Conservation (phyloP, 2,113 vertebrate genomes). For the Anarhynchus alexandrinus region DNA sequence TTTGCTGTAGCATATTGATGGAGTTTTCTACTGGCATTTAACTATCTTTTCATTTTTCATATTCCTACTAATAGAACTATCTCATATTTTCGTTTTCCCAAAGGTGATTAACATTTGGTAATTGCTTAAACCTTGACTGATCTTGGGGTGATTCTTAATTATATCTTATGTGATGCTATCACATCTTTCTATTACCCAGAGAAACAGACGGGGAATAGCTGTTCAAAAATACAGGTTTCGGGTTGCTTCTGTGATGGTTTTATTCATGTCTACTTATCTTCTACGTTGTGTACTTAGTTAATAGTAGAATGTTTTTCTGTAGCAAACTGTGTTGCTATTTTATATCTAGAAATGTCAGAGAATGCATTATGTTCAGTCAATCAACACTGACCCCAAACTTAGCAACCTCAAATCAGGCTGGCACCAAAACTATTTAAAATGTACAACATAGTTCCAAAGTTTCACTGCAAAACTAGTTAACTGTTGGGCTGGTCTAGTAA, state of each 20-base stretch:
- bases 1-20: neutral
- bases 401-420: neutral
- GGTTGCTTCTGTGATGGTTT: neutral
- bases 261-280: neutral
- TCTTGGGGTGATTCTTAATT: neutral
- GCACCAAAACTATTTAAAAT: neutral
- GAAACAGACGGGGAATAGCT: neutral
- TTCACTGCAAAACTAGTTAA: neutral
- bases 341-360: neutral
- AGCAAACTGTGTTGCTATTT: neutral
- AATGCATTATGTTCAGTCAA: neutral
- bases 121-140: neutral
- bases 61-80: neutral
- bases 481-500: neutral
- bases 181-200: neutral
- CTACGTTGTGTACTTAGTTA: neutral
- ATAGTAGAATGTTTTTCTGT: neutral
- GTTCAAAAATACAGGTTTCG: neutral
- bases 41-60: neutral
- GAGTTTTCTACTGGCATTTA: neutral
- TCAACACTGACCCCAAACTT: neutral
- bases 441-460: neutral
- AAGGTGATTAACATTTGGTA: neutral
- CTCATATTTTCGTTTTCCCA: neutral
- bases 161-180: neutral